Conservation (phyloP, 2,888 invertebrate species). For the Ophion costatus region DNA sequence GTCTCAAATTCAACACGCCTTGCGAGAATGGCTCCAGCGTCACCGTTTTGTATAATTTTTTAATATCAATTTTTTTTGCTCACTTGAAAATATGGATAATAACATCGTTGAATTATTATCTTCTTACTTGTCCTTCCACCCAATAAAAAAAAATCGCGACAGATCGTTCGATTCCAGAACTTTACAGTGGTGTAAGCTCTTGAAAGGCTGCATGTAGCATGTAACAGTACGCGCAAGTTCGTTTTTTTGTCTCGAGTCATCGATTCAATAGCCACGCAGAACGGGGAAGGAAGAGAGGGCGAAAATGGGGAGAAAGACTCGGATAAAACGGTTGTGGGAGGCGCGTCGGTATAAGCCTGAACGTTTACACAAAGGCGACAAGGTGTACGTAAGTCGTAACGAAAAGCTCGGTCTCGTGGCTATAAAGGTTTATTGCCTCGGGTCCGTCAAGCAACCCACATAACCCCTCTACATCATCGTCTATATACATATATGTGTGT, state of each 20-base stretch:
- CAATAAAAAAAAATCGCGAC: no score
- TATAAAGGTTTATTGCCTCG: constrained; percentile 76
- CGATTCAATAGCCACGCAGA: constrained; percentile 1
- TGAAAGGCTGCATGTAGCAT: neutral
- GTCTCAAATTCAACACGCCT: no score
- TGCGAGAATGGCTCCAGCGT: no score
- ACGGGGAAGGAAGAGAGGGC: constrained; percentile 11
- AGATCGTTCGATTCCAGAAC: no score
- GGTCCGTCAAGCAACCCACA: constrained; percentile 56
- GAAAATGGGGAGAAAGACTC: constrained; percentile 22
- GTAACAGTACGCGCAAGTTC: neutral
- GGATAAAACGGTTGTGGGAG: constrained; percentile 24
- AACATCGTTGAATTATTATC: no score
- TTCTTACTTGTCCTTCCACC: no score
- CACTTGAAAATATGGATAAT: no score
- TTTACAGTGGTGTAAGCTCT: neutral
- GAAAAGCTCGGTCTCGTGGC: constrained; percentile 60
- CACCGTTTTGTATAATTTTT: no score
- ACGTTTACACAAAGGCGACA: constrained; percentile 66
- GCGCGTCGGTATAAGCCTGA: constrained; percentile 59
- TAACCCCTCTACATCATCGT: constrained; percentile 40
- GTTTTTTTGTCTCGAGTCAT: neutral
- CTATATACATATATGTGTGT: constrained; percentile 1
- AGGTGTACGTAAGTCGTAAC: constrained; percentile 63
- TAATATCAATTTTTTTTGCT: no score